A percentile compares a stretch with the other conserved stretches of the same genome.
These are phyloP conservation scores for Neotragus moschatus DNA, from an alignment of 2,113 vertebrate genomes.

Conservation along the genomic window DNA sequence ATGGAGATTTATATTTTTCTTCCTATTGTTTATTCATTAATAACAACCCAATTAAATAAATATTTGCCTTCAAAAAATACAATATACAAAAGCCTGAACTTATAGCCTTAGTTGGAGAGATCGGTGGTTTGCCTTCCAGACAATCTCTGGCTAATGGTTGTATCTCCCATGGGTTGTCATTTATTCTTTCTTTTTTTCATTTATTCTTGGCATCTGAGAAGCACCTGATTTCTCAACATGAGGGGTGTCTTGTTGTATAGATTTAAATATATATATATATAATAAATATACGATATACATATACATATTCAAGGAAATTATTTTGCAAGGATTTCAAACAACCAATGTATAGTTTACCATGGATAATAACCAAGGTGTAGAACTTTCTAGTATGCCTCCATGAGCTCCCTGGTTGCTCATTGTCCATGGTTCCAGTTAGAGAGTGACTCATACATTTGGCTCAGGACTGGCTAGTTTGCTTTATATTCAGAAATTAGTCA, in stretches of 20 bases:
- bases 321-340: not conserved
- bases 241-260: not conserved
- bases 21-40: not conserved
- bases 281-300: not conserved
- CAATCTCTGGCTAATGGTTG: not conserved
- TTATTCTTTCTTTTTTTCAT: too few relatives aligned
- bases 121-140: not conserved
- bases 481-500: not conserved
- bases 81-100: not conserved
- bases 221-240: not conserved
- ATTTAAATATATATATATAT: not conserved
- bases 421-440: not conserved
- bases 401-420: not conserved
- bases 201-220: not conserved
- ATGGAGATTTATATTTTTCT: conserved; percentile 38
- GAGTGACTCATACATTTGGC: not conserved
- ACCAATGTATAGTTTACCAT: not conserved
- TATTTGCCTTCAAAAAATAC: not conserved
- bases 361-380: not conserved
- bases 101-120: not conserved
- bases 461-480: not conserved
- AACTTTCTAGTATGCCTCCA: not conserved
- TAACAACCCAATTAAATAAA: not conserved
- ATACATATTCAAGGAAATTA: not conserved
- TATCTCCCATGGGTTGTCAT: not conserved